These are phyloP conservation scores for Cryptotis parvus DNA, from an alignment of 2,113 vertebrate genomes.

Conservation along the genomic window DNA sequence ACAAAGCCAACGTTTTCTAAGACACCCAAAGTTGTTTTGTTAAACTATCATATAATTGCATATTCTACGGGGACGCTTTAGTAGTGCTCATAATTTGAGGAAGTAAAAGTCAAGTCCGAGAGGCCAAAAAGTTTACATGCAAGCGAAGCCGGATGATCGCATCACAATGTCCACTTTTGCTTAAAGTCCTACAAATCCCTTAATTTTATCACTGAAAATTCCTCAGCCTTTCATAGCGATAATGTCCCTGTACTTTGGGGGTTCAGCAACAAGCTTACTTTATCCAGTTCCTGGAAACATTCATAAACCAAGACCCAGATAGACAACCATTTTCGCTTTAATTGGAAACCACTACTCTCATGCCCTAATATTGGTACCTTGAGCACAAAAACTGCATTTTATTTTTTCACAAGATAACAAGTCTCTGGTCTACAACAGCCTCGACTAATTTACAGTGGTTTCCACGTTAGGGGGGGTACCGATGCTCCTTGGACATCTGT, in stretches of 20 bases:
- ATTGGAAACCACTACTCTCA: accelerated
- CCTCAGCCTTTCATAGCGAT: neutral
- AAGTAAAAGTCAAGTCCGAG: slow-evolving; percentile 58
- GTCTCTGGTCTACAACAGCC: neutral
- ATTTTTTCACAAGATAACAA: neutral
- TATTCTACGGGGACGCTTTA: neutral
- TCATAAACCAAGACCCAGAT: neutral
- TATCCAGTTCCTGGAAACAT: neutral
- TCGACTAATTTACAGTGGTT: neutral
- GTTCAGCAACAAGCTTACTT: neutral
- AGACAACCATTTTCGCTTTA: neutral
- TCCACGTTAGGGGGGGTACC: neutral
- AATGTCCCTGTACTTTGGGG: accelerated
- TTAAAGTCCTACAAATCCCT: neutral
- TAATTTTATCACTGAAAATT: neutral
- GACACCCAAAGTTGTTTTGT: neutral
- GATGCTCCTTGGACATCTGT: neutral
- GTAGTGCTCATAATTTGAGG: slow-evolving; percentile 73
- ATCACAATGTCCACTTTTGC: neutral
- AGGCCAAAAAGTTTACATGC: slow-evolving; percentile 48
- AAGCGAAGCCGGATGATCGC: neutral
- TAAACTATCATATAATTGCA: neutral
- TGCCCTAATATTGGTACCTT: neutral
- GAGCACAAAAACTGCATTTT: slow-evolving; percentile 58
- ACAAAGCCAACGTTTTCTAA: neutral